phyloP scores from a whole-genome alignment of 2,888 invertebrate genomes.

The Allolobophora icterica region DNA sequence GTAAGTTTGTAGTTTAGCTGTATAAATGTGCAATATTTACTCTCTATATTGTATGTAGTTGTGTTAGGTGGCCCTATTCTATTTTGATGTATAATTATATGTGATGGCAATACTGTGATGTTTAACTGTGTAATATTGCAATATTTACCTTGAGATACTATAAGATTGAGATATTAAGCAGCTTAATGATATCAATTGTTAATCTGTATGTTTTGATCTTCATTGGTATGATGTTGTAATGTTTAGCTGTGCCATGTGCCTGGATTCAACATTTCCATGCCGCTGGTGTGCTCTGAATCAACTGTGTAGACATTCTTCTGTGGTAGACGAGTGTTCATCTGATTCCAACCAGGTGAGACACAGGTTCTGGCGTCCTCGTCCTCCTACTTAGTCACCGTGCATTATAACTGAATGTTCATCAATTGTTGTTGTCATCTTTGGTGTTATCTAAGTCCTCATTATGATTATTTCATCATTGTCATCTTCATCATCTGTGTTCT shows the following conservation, averaged over 20 bases:
- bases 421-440: neutral
- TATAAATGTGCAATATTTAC: neutral
- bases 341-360: neutral
- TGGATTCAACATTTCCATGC: neutral
- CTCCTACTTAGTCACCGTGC: neutral
- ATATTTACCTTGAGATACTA: neutral
- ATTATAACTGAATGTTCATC: neutral
- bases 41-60: neutral
- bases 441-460: neutral
- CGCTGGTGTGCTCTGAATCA: neutral
- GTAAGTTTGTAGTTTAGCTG: neutral
- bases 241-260: neutral
- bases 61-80: too few species aligned
- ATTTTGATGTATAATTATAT: too few species aligned
- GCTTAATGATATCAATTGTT: neutral
- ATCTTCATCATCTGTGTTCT: neutral
- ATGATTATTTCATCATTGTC: neutral
- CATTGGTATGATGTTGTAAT: neutral
- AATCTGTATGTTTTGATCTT: neutral
- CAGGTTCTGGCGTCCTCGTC: neutral
- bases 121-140: too few species aligned
- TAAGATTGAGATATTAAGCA: neutral
- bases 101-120: neutral
- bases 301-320: neutral
- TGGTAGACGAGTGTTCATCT: neutral